These are phyloP conservation scores for Rhagoletis pomonella DNA, from an alignment of 1,140 invertebrate genomes.

Conservation along the genomic window DNA sequence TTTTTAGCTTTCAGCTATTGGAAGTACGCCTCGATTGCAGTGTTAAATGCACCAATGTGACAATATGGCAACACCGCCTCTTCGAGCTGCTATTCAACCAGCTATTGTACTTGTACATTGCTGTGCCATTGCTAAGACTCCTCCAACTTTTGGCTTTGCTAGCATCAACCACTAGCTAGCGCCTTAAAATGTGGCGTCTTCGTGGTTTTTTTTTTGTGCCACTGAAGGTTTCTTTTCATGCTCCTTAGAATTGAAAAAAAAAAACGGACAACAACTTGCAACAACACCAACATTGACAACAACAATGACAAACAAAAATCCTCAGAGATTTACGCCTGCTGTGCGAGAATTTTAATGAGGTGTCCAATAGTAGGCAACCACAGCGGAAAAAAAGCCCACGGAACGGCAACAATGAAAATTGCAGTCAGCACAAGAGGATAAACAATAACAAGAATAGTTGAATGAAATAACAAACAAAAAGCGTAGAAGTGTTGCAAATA, in stretches of 20 bases:
- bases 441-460: slow-evolving; percentile 17
- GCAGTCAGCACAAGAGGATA: neutral
- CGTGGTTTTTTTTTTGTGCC: neutral
- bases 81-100: neutral
- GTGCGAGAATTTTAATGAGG: slow-evolving; percentile 52
- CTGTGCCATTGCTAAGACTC: neutral
- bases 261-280: neutral
- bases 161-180: neutral
- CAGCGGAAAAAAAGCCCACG: neutral
- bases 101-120: neutral
- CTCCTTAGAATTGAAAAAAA: neutral
- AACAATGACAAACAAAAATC: slow-evolving; percentile 8
- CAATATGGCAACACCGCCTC: slow-evolving; percentile 16
- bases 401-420: neutral
- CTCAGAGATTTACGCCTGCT: slow-evolving; percentile 47
- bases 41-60: neutral
- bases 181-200: neutral
- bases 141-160: slow-evolving; percentile 24
- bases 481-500: too few species aligned
- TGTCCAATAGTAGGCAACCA: slow-evolving; percentile 17
- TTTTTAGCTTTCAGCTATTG: neutral
- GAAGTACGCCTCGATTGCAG: neutral
- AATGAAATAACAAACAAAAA: neutral
- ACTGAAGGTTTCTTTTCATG: neutral
- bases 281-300: neutral